Evolutionary conservation across 2,797 vertebrate genomes (phyloP), one percentile per base, ranked within the genome.

Genomic region (Heliangelus exortis): DNA sequence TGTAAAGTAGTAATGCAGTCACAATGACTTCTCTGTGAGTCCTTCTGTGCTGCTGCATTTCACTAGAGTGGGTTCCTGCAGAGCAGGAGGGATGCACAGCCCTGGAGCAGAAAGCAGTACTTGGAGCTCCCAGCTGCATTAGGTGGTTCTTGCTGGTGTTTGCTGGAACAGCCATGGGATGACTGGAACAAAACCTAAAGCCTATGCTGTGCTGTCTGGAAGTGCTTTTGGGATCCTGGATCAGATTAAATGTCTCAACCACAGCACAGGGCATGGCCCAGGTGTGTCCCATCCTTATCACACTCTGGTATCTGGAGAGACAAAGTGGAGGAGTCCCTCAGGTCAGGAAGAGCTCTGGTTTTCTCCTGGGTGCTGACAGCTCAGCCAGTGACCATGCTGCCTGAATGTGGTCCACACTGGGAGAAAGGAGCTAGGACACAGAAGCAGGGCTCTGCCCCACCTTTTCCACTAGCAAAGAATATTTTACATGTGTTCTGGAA

Each of bases 101-200:
- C 5, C 34, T 28, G 41, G 6, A 6, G 23, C 13, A 80, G 69
- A 80, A 59, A 54, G 12, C 7, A 11, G 39, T 1, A 1, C 23
- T 47, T 43, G 54, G n/a, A 68, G 34, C 22, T 47, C 17, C 21
- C 9, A 33, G 20, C 18, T 76, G 18, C 2, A 1, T 19, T 51
- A 5, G 0, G 0, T 55, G 15, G 34, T 29, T 3, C 8, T 54
- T 58, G 68, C 39, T 48, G 53, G 13, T 39, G 4, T 79, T 66
- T 39, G 19, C 31, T 23, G 7, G 41, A 55, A 31, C 13, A 45
- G 31, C 9, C 33, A 68, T 53, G 51, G 65, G 19, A 31, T 11
- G 19, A 2, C 5, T 10, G 72, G 54, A 68, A 51, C 6, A 51
- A 12, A 18, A 55, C 20, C 8, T 54, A 22, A 90, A 85, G 26